Base-by-base conservation (phyloP, 2,113 vertebrate species). In the Salvelinus sp. region DNA sequence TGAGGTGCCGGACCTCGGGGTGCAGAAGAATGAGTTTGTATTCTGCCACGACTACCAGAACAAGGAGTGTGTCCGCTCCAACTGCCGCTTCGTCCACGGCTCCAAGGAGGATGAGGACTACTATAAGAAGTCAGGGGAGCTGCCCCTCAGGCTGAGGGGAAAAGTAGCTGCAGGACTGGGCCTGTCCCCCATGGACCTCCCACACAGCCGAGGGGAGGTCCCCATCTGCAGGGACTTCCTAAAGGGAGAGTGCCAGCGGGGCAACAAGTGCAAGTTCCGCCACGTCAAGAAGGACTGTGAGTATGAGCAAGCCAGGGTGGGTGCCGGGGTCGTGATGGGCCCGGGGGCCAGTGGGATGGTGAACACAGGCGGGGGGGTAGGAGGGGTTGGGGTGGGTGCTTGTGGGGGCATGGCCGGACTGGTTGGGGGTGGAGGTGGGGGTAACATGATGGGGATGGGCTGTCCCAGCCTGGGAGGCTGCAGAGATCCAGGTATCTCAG, bases 41-140 rank as follows among this genome's bases (percentile, higher is more conserved):
- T 99, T 99, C 90, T 99, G 98, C 89, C 97, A 99, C 33, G 97
- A 99, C 83, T 94, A 98, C 88, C 97, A 99, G 90, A 99, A 99
- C 88, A 98, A 97, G 82, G 96, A 98, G 80, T 99, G 97, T 10
- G 94, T 95, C 70, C 96, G 97, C 6, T 91, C 95, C 81, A 98
- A 95, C 90, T 99, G 97, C 89, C 95, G 96, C 82, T 98, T 99
- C 85, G 97, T 99, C 75, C 97, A 99, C 9, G 97, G 97, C 82
- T 95, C 98, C 74, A 97, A 97, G 84, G 97, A 98, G 73, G 98
- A 99, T 64, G 97, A 99, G 89, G 97, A 99, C 83, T 96, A 95
- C 74, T 99, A 99, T 88, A 98, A 98, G 90, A 98, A 97, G 81
- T 95, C 94, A 0, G 98, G 97, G 1, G 97, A 98, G 82, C 91